Evolutionary conservation across 2,113 vertebrate genomes (phyloP).

Genomic region (Anser brachyrhynchus): DNA sequence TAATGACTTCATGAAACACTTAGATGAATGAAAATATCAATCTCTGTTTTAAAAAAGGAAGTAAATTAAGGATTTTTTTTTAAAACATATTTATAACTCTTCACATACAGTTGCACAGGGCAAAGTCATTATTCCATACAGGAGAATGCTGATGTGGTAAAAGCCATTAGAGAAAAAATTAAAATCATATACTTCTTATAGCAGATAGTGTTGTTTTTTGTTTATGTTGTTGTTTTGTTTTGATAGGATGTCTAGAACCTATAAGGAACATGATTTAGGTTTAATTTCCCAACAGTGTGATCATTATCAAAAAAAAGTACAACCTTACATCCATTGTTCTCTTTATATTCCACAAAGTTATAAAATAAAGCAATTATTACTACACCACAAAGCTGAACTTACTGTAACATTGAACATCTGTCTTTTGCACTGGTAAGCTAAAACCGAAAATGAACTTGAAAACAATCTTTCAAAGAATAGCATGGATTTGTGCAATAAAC

Average conservation of each 20-base stretch:
- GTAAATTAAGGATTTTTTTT: neutral
- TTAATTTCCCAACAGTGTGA: constrained; percentile 38
- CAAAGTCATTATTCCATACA: constrained; percentile 7
- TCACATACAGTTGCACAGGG: neutral
- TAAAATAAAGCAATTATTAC: neutral
- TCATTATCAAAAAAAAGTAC: constrained; percentile 10
- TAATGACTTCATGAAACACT: neutral
- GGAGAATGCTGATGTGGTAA: constrained; percentile 9
- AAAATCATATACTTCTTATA: constrained; percentile 36
- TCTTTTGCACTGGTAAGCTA: neutral
- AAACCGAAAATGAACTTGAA: constrained; percentile 7
- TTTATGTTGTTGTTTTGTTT: no score
- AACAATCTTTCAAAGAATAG: neutral
- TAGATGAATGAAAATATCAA: neutral
- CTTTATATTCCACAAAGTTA: neutral
- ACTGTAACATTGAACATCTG: neutral
- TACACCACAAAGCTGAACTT: neutral
- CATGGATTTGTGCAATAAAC: neutral
- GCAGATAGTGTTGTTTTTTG: neutral
- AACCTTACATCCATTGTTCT: neutral
- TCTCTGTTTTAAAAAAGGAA: neutral
- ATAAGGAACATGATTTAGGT: constrained; percentile 15
- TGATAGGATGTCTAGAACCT: neutral
- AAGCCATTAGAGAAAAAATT: constrained; percentile 40
- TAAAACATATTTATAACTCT: neutral